phyloP scores from a whole-genome alignment of 2,888 invertebrate genomes.

The Leptinotarsa juncta region DNA sequence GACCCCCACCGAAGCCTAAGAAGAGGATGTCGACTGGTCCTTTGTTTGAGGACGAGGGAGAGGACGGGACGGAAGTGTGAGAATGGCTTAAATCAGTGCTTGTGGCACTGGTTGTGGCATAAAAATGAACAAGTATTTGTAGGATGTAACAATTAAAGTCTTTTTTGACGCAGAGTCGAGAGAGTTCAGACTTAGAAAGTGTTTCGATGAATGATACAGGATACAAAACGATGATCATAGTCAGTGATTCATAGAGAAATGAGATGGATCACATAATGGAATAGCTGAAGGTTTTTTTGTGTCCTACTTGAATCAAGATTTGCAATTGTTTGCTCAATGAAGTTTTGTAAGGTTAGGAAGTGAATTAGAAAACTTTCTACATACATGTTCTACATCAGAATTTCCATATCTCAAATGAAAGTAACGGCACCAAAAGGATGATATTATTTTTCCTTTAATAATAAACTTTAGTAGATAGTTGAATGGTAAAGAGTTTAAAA shows the following conservation, averaged over 20 bases:
- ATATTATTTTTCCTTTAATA: too few relatives aligned
- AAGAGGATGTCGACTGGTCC: constrained; percentile 79
- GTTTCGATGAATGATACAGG: neutral
- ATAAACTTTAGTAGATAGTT: too few relatives aligned
- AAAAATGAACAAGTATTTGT: constrained; percentile 47
- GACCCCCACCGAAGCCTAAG: constrained; percentile 87
- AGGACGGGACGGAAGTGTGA: constrained; percentile 90
- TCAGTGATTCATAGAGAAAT: neutral
- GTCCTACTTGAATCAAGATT: neutral
- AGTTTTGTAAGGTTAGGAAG: neutral
- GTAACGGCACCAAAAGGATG: too few relatives aligned
- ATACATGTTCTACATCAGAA: too few relatives aligned
- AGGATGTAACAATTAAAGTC: neutral
- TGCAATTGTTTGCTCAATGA: neutral
- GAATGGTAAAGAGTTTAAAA: too few relatives aligned
- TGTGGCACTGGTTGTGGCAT: constrained; percentile 56
- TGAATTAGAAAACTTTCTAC: too few relatives aligned
- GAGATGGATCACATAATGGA: too few relatives aligned
- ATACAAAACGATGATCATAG: neutral
- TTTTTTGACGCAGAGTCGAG: constrained; percentile 28
- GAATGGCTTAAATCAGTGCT: constrained; percentile 65
- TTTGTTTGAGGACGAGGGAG: constrained; percentile 87
- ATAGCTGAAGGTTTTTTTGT: too few relatives aligned
- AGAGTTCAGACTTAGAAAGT: constrained; percentile 28
- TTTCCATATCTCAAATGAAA: too few relatives aligned